Base-by-base conservation (phyloP, 2,888 invertebrate genomes). In the Mimachlamys varia region DNA sequence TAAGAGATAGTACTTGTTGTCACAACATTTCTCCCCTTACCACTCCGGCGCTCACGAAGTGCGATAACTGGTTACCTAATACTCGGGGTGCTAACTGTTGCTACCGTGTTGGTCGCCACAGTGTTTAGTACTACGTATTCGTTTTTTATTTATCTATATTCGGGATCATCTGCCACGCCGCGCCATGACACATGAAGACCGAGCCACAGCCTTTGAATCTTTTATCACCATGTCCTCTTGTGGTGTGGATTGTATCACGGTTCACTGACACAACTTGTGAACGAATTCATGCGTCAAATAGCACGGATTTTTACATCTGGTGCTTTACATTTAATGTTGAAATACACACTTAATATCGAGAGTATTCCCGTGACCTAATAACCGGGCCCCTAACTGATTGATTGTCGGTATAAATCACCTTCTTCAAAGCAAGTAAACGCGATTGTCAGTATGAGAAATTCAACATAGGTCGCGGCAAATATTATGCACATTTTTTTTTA, bases 131-230 rank as follows among this genome's bases (percentile, higher is more conserved):
- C 22, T 12, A 13, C 76, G 33, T 27, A 33, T 76, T 33, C 76
- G 27, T 12, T 27, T 76, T 33, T 27, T 76, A 33, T 76, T 76
- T 76, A 76, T 76, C 76, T 76, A 76, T 33, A 76, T 12, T 13
- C 33, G 27, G 76, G 76, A 76, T 76, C 76, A 76, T 33, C 76
- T 10, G 44, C 44, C 44, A 27, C 33, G 76, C 76, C 33, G 76
- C 27, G 27, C 76, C 76, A 76, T 33, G 76, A 76, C 76, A 76
- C 76, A 76, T 27, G 10, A 27, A 76, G 76, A 33, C 76, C 76
- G 76, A 76, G 33, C 76, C 27, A 33, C 33, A 22, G 76, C 76
- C 76, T 76, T 76, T 76, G 62, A 76, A 76, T 76, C 62, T 76
- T 76, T 76, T 76, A 76, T 76, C 62, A 76, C 27, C 62, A 27